Base-by-base conservation (phyloP, 2,888 invertebrate species). In the Augiades crinisus region DNA sequence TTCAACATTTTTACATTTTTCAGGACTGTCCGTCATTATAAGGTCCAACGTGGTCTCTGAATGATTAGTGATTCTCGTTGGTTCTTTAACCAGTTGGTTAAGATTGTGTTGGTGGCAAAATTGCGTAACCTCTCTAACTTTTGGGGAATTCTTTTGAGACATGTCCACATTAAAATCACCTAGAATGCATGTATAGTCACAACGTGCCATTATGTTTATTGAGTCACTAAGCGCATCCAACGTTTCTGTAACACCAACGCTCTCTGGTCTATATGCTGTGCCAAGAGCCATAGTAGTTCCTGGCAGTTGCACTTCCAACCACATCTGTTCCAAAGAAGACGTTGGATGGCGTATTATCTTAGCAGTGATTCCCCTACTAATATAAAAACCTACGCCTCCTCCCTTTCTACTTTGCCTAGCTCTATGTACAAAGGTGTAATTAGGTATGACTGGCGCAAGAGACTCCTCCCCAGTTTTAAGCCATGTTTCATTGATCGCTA, bases 151-250 rank as follows among this genome's bases (percentile, higher is more conserved):
- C 3, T 13, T 10, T 16, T 17, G 19, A 31, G 44, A 50, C 54
- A 54, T 3, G 54, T 54, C 21, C 3, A 21, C 5, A 21, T 21
- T 21, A 21, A 21, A 21, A n/a, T n/a, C n/a, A n/a, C n/a, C n/a
- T n/a, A n/a, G n/a, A n/a, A n/a, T n/a, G n/a, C n/a, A n/a, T n/a
- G 21, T 5, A 21, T 21, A 21, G 21, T 21, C 21, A 5, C 21
- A 21, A 5, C 5, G 3, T 21, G 5, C 4, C 21, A 21, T 21
- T 5, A 5, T 5, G 21, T 5, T 21, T 21, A 21, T 21, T 3
- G 21, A 21, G 3, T 21, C 21, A 5, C 21, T 5, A 21, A 21
- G 21, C 4, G 21, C 21, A 21, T 21, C 21, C 21, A 21, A 5
- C 5, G 21, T 5, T 5, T 21, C 21, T 5, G 21, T 5, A 21